Percentiles rank a stretch among this genome's conserved stretches.
phyloP scores from a whole-genome alignment of 2,113 vertebrate genomes.

The Syngnathoides biaculeatus region DNA sequence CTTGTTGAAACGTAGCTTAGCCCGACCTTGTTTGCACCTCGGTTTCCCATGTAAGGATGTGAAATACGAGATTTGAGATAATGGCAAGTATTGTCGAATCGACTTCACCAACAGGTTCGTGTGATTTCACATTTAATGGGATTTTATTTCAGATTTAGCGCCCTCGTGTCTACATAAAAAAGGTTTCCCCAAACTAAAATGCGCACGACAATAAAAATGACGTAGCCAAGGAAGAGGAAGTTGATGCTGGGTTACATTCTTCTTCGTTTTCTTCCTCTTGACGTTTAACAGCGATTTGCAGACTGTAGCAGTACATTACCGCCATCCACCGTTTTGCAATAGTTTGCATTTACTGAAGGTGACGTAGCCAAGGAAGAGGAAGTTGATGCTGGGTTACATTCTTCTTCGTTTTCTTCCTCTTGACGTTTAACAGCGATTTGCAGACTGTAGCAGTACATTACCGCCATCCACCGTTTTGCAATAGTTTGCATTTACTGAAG shows the following conservation, averaged over 20 bases:
- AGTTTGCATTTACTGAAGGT: no score
- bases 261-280: neutral
- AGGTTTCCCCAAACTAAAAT: conserved; percentile 69
- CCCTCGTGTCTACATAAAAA: conserved; percentile 71
- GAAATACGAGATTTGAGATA: conserved; percentile 38
- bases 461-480: neutral
- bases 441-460: neutral
- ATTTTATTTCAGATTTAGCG: conserved; percentile 76
- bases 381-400: neutral
- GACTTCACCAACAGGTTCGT: conserved; percentile 43
- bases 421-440: neutral
- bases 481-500: no score
- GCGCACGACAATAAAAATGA: conserved; percentile 43
- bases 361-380: conserved; percentile 35
- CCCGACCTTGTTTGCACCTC: conserved; percentile 28
- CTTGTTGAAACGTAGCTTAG: conserved; percentile 39
- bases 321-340: neutral
- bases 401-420: neutral
- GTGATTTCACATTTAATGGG: conserved; percentile 72
- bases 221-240: conserved; percentile 25
- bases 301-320: neutral
- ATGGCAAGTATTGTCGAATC: conserved; percentile 53
- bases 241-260: neutral
- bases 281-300: neutral
- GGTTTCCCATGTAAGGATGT: conserved; percentile 28